Evolutionary conservation across 2,113 vertebrate genomes (phyloP).

Genomic region (Geothlypis trichas): DNA sequence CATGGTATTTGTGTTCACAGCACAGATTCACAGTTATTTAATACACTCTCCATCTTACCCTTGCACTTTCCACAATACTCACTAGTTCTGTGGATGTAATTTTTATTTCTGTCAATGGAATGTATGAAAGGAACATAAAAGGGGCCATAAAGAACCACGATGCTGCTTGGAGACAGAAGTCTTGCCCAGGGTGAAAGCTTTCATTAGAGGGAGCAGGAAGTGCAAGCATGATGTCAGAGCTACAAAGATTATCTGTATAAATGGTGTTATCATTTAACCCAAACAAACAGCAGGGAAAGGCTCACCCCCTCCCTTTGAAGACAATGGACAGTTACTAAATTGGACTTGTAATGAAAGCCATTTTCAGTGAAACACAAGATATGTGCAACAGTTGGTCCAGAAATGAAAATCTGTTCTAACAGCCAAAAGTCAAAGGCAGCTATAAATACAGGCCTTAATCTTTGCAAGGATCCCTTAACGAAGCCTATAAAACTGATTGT

Average conservation of each 20-base stretch:
- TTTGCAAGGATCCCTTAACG: constrained; percentile 31
- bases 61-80: neutral
- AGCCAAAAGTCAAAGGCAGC: constrained; percentile 61
- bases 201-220: constrained; percentile 38
- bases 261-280: constrained; percentile 45
- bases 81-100: neutral
- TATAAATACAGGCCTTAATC: constrained; percentile 41
- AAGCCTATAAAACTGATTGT: constrained; percentile 55
- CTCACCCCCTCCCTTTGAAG: constrained; percentile 1
- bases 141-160: neutral
- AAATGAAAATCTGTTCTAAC: constrained; percentile 10
- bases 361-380: constrained; percentile 13
- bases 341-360: constrained; percentile 19
- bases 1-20: neutral
- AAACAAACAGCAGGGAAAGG: constrained; percentile 34
- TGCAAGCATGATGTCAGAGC: constrained; percentile 22
- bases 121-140: constrained; percentile 18
- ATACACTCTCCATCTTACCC: neutral
- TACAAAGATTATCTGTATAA: constrained; percentile 16
- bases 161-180: constrained; percentile 5
- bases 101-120: constrained; percentile 25
- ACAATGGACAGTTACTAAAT: neutral
- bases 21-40: neutral
- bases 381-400: constrained; percentile 1
- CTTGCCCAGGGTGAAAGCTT: neutral